phyloP scores from a whole-genome alignment of 2,797 vertebrate species.

The Oryzias sinensis region DNA sequence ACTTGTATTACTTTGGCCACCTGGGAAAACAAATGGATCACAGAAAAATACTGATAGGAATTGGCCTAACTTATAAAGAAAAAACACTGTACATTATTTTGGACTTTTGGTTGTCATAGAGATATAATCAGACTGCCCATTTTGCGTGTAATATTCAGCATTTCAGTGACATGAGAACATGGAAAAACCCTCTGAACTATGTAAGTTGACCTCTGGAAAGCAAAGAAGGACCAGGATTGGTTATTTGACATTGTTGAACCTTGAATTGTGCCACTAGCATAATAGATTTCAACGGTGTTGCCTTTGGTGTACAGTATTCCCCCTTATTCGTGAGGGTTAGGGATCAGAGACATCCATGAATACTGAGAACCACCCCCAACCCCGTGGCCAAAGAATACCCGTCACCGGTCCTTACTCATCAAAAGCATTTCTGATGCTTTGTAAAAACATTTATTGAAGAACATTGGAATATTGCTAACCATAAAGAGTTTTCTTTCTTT shows the following conservation, averaged over 20 bases:
- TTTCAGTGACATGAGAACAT: conserved; percentile 59
- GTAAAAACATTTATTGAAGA: too few relatives aligned
- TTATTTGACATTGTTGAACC: conserved; percentile 21
- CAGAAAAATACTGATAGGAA: conserved; percentile 26
- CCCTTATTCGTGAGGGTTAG: too few relatives aligned
- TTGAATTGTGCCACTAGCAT: conserved; percentile 3
- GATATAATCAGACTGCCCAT: conserved; percentile 62
- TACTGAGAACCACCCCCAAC: too few relatives aligned
- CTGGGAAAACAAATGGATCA: conserved; percentile 16
- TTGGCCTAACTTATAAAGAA: conserved; percentile 44
- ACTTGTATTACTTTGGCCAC: neutral
- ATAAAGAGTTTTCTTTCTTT: too few relatives aligned
- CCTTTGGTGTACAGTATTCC: too few relatives aligned
- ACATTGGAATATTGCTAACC: too few relatives aligned
- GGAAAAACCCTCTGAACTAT: conserved; percentile 52
- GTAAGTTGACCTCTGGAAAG: conserved; percentile 50
- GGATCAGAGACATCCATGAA: too few relatives aligned
- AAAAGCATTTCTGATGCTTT: too few relatives aligned
- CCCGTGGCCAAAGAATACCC: too few relatives aligned
- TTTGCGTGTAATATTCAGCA: conserved; percentile 57
- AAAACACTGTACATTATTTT: conserved; percentile 36
- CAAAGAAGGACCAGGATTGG: conserved; percentile 46
- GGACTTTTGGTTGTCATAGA: conserved; percentile 59
- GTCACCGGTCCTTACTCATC: too few relatives aligned
- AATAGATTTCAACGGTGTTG: too few relatives aligned